These are phyloP conservation scores for Oreochromis grahami DNA, from an alignment of 2,797 vertebrate species.

Conservation along the genomic window DNA sequence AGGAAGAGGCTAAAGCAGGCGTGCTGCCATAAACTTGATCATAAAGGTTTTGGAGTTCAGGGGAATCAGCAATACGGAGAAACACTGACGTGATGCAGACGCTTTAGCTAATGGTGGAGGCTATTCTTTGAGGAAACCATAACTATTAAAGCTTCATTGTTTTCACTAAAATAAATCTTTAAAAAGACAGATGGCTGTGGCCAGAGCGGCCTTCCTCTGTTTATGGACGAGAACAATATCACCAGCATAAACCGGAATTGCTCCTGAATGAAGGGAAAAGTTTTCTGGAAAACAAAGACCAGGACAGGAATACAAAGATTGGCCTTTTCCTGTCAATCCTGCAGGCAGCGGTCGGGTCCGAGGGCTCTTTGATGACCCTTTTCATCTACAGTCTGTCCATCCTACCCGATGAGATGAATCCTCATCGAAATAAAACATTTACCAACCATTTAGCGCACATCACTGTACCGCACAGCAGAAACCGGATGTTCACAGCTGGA, in stretches of 20 bases:
- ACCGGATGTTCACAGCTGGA: slow-evolving; percentile 5
- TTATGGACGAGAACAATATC: slow-evolving; percentile 28
- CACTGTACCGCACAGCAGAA: neutral
- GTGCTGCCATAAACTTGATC: neutral
- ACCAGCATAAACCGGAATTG: slow-evolving; percentile 14
- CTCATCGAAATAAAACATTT: neutral
- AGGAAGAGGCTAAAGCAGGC: neutral
- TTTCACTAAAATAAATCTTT: neutral
- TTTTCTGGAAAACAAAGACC: neutral
- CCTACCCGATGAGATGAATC: neutral
- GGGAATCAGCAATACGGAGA: neutral
- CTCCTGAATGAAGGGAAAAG: slow-evolving; percentile 19
- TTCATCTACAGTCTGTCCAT: neutral
- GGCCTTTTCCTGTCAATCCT: neutral
- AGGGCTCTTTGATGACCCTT: neutral
- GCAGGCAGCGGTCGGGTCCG: neutral
- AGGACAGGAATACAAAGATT: slow-evolving; percentile 1
- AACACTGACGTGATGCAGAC: neutral
- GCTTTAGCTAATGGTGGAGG: neutral
- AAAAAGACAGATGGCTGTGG: neutral
- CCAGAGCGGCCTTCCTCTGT: neutral
- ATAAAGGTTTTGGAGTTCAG: neutral
- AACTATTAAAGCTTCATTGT: neutral
- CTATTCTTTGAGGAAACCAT: neutral
- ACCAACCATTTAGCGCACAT: neutral